A percentile compares a stretch with the other conserved stretches of the same genome.
phyloP scores from a whole-genome alignment of 2,797 vertebrate genomes.

The Melanotaenia nigrans region DNA sequence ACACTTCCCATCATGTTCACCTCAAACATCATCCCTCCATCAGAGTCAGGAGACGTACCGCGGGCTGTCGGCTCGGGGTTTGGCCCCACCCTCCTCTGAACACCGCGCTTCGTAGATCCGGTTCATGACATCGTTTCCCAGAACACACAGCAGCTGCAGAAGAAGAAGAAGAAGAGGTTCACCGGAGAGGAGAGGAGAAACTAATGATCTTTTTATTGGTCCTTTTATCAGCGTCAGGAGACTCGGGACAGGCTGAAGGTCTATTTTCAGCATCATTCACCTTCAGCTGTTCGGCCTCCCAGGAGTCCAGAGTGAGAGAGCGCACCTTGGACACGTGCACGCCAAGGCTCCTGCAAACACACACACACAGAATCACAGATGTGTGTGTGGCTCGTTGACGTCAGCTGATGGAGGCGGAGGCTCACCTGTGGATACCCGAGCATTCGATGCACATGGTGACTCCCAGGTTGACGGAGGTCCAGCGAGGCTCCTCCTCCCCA shows the following conservation, averaged over 20 bases:
- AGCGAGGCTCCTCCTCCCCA: slow-evolving; percentile 79
- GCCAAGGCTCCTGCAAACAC: slow-evolving; percentile 79
- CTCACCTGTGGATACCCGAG: slow-evolving; percentile 80
- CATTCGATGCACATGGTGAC: slow-evolving; percentile 85
- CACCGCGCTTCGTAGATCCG: slow-evolving; percentile 76
- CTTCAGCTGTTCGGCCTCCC: slow-evolving; percentile 85
- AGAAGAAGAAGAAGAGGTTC: no score
- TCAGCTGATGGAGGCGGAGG: background rate
- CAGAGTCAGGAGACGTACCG: slow-evolving; percentile 48
- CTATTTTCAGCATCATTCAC: slow-evolving; percentile 44
- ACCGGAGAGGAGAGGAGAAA: no score
- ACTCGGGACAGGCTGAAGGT: no score
- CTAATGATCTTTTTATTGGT: no score
- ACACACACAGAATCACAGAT: background rate
- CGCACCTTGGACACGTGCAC: slow-evolving; percentile 85
- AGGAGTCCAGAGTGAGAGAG: slow-evolving; percentile 84
- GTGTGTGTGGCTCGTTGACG: no score
- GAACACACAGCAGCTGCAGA: slow-evolving; percentile 76
- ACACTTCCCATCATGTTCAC: no score
- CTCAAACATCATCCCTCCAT: no score
- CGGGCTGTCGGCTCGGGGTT: slow-evolving; percentile 65
- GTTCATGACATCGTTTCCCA: slow-evolving; percentile 81
- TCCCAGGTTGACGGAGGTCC: slow-evolving; percentile 84
- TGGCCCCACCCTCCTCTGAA: slow-evolving; percentile 61
- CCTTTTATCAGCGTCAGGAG: no score